A percentile compares a stretch with the other conserved stretches of the same genome.
Evolutionary conservation across 2,888 invertebrate genomes (phyloP).

Genomic region (Phania funesta): DNA sequence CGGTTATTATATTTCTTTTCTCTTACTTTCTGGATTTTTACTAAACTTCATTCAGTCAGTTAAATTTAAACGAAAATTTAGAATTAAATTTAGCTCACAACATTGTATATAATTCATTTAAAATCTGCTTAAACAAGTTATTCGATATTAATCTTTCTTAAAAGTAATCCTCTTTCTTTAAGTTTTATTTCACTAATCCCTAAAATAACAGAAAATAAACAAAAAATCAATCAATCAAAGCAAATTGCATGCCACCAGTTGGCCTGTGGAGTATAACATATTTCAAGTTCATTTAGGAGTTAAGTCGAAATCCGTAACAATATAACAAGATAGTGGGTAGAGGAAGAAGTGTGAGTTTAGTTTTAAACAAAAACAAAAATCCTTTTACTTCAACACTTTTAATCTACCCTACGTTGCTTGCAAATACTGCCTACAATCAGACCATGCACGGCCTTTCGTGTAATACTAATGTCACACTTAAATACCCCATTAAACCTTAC

Average conservation of each 20-base stretch:
- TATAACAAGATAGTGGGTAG: neutral
- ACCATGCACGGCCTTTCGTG: constrained; percentile 59
- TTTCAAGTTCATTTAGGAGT: neutral
- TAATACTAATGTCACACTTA: constrained; percentile 58
- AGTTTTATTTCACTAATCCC: constrained; percentile 7
- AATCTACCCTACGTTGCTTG: constrained; percentile 37
- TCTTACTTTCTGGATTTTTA: neutral
- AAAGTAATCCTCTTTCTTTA: constrained; percentile 1
- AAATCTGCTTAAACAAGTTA: neutral
- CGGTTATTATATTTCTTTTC: too few relatives aligned
- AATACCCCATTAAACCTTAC: constrained; percentile 51
- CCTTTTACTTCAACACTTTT: constrained; percentile 53
- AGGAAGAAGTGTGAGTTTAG: neutral
- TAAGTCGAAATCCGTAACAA: neutral
- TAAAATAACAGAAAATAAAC: neutral
- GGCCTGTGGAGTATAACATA: neutral
- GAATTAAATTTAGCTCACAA: neutral
- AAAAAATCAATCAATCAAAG: constrained; percentile 39
- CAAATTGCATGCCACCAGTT: neutral
- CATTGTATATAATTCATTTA: neutral
- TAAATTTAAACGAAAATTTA: too few relatives aligned
- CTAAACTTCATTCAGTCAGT: too few relatives aligned
- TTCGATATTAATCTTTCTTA: constrained; percentile 17
- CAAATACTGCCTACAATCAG: constrained; percentile 60
- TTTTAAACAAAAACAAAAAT: constrained; percentile 21